Percentiles rank a stretch among this genome's conserved stretches.
These are phyloP conservation scores for Laupala kohalensis DNA, from an alignment of 1,140 invertebrate genomes.

Conservation along the genomic window DNA sequence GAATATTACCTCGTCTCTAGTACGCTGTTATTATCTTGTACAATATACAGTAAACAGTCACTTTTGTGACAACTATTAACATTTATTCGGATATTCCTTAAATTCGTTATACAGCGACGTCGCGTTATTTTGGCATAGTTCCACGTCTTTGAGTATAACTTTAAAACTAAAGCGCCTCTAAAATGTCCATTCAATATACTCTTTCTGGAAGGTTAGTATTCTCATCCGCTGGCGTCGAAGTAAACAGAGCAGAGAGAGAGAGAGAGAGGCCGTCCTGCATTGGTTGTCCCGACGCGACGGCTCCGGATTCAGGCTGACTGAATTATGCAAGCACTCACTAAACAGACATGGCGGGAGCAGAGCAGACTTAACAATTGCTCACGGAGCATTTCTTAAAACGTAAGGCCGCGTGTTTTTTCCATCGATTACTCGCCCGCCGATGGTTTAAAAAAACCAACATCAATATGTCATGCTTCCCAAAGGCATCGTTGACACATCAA, in stretches of 20 bases:
- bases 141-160: too few relatives aligned
- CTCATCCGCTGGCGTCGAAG: too few relatives aligned
- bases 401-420: background rate
- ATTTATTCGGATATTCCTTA: too few relatives aligned
- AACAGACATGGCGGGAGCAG: background rate
- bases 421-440: background rate
- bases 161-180: too few relatives aligned
- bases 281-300: background rate
- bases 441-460: background rate
- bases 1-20: too few relatives aligned
- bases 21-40: too few relatives aligned
- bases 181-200: too few relatives aligned
- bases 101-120: too few relatives aligned
- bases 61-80: too few relatives aligned
- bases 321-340: background rate
- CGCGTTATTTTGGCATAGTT: too few relatives aligned
- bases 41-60: too few relatives aligned
- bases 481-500: background rate
- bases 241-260: background rate
- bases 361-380: background rate
- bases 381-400: background rate
- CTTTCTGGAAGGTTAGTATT: too few relatives aligned
- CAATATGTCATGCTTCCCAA: background rate
- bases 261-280: background rate
- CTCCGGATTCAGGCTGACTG: background rate